Conservation (phyloP, 2,113 vertebrate genomes). For the Lophotis ruficrista region DNA sequence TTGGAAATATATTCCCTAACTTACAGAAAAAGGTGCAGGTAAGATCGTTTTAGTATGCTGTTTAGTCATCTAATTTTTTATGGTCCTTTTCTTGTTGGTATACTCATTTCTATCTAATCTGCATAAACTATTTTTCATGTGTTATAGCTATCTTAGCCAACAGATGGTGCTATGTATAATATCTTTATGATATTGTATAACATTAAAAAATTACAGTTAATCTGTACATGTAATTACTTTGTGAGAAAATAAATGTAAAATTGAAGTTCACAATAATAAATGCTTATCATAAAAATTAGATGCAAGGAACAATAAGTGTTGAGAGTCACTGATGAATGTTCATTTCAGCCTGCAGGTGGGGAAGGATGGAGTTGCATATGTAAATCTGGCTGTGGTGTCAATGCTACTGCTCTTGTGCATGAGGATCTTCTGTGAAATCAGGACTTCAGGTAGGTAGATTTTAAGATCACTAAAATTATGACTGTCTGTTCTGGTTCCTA, state of each 20-base stretch:
- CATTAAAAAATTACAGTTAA: slow-evolving; percentile 60
- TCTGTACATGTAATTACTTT: slow-evolving; percentile 62
- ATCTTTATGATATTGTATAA: slow-evolving; percentile 70
- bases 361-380: background rate
- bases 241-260: slow-evolving; percentile 45
- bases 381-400: background rate
- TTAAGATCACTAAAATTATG: background rate
- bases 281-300: slow-evolving; percentile 33
- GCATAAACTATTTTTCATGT: slow-evolving; percentile 67
- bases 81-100: background rate
- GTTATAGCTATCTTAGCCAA: slow-evolving; percentile 70
- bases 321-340: slow-evolving; percentile 41
- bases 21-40: background rate
- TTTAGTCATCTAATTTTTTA: slow-evolving; percentile 14
- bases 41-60: background rate
- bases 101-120: slow-evolving; percentile 27
- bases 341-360: slow-evolving; percentile 26
- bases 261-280: slow-evolving; percentile 57
- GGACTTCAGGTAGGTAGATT: background rate
- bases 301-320: slow-evolving; percentile 9
- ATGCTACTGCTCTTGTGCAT: rapidly evolving
- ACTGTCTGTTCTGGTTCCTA: background rate
- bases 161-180: slow-evolving; percentile 75
- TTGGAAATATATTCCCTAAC: background rate
- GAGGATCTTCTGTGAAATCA: background rate